These are phyloP conservation scores for Pomatorhinus ruficollis DNA, from an alignment of 2,113 vertebrate genomes.

Conservation along the genomic window DNA sequence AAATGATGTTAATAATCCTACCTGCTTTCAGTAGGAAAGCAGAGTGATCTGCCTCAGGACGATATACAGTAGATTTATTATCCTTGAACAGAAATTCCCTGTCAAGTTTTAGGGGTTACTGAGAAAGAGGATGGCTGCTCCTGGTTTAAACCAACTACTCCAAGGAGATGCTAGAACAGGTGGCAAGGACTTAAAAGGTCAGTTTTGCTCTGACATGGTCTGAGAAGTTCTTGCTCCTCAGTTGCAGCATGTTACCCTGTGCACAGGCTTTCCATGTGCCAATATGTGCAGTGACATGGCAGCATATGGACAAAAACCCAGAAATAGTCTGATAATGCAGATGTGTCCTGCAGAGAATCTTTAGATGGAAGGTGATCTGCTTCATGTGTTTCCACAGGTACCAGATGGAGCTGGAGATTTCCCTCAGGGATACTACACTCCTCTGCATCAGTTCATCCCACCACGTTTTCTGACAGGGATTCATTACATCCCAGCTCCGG, in stretches of 20 bases:
- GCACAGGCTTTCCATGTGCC: not conserved
- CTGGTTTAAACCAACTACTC: not conserved
- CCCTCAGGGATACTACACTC: slow-evolving; percentile 59
- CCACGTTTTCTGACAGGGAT: slow-evolving; percentile 67
- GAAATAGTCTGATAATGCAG: not conserved
- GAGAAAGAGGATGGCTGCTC: not conserved
- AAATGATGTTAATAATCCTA: not conserved
- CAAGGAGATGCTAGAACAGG: not conserved
- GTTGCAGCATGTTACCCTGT: not conserved
- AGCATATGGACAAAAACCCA: not conserved
- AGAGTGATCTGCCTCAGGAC: not conserved
- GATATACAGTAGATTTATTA: not conserved
- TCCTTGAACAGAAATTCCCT: not conserved
- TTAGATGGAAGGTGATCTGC: not conserved
- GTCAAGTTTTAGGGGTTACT: not conserved
- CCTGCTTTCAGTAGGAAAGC: not conserved
- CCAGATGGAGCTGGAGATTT: slow-evolving; percentile 64
- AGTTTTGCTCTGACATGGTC: not conserved
- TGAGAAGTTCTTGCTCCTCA: not conserved
- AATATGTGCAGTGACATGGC: rapidly evolving
- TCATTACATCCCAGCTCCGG: slow-evolving; percentile 58
- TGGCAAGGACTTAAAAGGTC: not conserved
- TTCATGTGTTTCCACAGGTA: slow-evolving; percentile 48
- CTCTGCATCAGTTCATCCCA: slow-evolving; percentile 61
- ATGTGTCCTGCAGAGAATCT: not conserved